phyloP scores from a whole-genome alignment of 2,113 vertebrate genomes.

The Etheostoma cragini region DNA sequence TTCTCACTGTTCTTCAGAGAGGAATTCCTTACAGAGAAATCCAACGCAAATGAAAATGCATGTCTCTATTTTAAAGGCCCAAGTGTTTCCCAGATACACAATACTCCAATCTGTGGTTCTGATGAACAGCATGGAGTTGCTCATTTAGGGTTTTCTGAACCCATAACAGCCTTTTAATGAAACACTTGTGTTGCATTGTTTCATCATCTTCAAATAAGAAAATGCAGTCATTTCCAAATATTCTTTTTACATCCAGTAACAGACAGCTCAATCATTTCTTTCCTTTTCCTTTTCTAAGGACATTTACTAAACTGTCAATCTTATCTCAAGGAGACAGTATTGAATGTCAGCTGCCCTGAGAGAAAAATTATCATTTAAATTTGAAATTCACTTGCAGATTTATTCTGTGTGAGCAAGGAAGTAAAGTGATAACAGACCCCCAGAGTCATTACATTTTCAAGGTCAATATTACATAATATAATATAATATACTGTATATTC shows the following conservation, averaged over 20 bases:
- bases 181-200: slow-evolving; percentile 9
- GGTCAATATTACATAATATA: background rate
- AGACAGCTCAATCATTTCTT: slow-evolving; percentile 16
- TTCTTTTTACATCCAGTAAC: slow-evolving; percentile 14
- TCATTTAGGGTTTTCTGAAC: slow-evolving; percentile 6
- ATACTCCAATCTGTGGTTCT: slow-evolving; percentile 40
- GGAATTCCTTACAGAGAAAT: slow-evolving; percentile 32
- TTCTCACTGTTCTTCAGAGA: slow-evolving; percentile 40
- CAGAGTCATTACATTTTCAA: background rate
- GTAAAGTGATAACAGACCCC: background rate
- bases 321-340: slow-evolving; percentile 48
- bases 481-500: background rate
- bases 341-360: slow-evolving; percentile 32
- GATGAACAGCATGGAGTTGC: slow-evolving; percentile 39
- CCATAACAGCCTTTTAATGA: slow-evolving; percentile 32
- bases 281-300: slow-evolving; percentile 28
- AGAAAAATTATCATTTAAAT: slow-evolving; percentile 29
- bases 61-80: slow-evolving; percentile 28
- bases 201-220: slow-evolving; percentile 11
- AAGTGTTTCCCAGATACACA: slow-evolving; percentile 28
- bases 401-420: background rate
- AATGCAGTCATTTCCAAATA: slow-evolving; percentile 1
- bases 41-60: slow-evolving; percentile 12
- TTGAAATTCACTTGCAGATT: slow-evolving; percentile 27
- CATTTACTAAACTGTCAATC: slow-evolving; percentile 6